Conservation (phyloP, 2,797 vertebrate genomes). For the Aulostomus chinensis region DNA sequence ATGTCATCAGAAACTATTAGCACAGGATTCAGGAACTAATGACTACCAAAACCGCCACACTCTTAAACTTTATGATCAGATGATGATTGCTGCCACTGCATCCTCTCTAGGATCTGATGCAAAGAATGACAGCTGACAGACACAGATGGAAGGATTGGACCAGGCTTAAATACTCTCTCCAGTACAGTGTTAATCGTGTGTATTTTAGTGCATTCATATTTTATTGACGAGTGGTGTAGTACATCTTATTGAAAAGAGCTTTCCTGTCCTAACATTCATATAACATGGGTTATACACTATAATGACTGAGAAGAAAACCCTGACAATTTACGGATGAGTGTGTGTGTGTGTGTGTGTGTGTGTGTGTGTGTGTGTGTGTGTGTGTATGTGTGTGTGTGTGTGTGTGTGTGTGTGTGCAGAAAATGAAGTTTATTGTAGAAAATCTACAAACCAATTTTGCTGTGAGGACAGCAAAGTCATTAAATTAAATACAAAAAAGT, state of each 20-base stretch:
- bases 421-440: constrained; percentile 1
- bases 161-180: too few relatives aligned
- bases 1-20: constrained; percentile 88
- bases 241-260: constrained; percentile 1
- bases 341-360: too few relatives aligned
- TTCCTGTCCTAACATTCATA: too few relatives aligned
- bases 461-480: constrained; percentile 17
- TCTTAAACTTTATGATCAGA: constrained; percentile 88
- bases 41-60: constrained; percentile 78
- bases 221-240: neutral
- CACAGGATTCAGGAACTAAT: constrained; percentile 93
- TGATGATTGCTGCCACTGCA: constrained; percentile 89
- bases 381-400: too few relatives aligned
- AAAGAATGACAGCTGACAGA: neutral
- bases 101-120: too few relatives aligned
- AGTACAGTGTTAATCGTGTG: neutral
- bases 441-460: constrained; percentile 15
- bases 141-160: too few relatives aligned
- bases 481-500: too few relatives aligned
- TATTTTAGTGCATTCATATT: neutral
- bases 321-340: too few relatives aligned
- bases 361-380: too few relatives aligned
- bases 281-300: too few relatives aligned
- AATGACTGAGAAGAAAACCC: too few relatives aligned
- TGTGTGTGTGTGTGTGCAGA: too few relatives aligned